phyloP scores from a whole-genome alignment of 1,140 invertebrate species.

The Pollicipes pollicipes region DNA sequence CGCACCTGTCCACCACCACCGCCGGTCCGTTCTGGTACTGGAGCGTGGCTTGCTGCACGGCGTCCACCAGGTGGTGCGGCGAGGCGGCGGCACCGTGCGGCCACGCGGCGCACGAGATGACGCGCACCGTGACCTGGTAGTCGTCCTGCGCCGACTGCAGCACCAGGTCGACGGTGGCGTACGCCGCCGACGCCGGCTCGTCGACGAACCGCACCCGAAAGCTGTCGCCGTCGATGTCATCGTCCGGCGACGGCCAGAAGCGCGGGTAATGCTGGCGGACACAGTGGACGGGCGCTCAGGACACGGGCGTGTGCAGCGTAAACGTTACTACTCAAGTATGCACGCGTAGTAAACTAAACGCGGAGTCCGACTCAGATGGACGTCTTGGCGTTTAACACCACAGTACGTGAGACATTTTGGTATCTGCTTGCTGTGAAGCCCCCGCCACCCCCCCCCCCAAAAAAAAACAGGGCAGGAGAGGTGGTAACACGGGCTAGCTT shows the following conservation, averaged over 20 bases:
- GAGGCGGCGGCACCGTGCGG: constrained; percentile 29
- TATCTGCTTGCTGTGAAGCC: too few relatives aligned
- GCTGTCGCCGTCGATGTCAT: constrained; percentile 48
- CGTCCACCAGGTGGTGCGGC: constrained; percentile 47
- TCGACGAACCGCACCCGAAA: constrained; percentile 1
- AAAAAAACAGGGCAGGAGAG: too few relatives aligned
- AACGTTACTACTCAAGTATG: too few relatives aligned
- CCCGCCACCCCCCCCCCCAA: too few relatives aligned
- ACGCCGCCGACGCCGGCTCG: background rate
- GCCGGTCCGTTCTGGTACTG: constrained; percentile 79
- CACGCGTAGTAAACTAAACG: too few relatives aligned
- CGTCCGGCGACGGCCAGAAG: constrained; percentile 66
- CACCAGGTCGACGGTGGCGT: constrained; percentile 44
- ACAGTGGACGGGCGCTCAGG: too few relatives aligned
- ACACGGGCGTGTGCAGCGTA: too few relatives aligned
- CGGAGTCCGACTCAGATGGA: too few relatives aligned
- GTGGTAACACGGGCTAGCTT: too few relatives aligned
- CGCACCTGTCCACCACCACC: constrained; percentile 82
- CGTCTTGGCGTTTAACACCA: too few relatives aligned
- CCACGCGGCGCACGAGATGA: constrained; percentile 69
- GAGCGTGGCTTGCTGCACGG: constrained; percentile 59
- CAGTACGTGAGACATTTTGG: too few relatives aligned
- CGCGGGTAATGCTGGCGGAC: constrained; percentile 45
- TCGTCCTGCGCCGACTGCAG: constrained; percentile 78
- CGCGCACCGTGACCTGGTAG: constrained; percentile 76